These are phyloP conservation scores for Poecilia latipinna DNA, from an alignment of 2,113 vertebrate genomes.

Conservation along the genomic window DNA sequence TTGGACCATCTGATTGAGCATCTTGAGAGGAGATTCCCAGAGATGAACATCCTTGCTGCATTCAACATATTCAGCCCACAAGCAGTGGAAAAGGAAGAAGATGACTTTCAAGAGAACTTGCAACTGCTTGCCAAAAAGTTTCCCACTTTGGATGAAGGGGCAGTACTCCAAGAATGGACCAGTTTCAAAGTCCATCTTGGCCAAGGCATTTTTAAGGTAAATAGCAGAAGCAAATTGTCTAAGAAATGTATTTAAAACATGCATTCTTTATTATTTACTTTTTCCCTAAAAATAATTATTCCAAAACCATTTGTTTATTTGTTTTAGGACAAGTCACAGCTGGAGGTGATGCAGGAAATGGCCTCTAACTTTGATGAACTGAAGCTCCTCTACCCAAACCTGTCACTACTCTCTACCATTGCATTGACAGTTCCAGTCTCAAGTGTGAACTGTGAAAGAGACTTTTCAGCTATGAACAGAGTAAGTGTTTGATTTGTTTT, in stretches of 20 bases:
- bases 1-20: conserved; percentile 2
- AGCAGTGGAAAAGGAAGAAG: not conserved
- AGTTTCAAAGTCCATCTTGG: not conserved
- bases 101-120: not conserved
- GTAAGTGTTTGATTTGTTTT: not conserved
- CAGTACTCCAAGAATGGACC: not conserved
- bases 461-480: not conserved
- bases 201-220: conserved; percentile 3
- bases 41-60: not conserved
- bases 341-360: too few relatives aligned
- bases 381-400: not conserved
- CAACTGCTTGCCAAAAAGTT: not conserved
- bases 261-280: not conserved
- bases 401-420: not conserved
- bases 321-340: not conserved
- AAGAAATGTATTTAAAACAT: not conserved
- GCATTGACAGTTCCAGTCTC: not conserved
- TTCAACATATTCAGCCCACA: not conserved
- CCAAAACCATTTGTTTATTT: not conserved
- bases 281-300: not conserved
- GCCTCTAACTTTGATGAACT: too few relatives aligned
- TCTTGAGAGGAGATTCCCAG: not conserved
- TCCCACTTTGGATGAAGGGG: not conserved
- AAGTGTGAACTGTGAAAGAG: not conserved
- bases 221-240: not conserved